These are phyloP conservation scores for Poecile atricapillus DNA, from an alignment of 2,113 vertebrate genomes.

Conservation along the genomic window DNA sequence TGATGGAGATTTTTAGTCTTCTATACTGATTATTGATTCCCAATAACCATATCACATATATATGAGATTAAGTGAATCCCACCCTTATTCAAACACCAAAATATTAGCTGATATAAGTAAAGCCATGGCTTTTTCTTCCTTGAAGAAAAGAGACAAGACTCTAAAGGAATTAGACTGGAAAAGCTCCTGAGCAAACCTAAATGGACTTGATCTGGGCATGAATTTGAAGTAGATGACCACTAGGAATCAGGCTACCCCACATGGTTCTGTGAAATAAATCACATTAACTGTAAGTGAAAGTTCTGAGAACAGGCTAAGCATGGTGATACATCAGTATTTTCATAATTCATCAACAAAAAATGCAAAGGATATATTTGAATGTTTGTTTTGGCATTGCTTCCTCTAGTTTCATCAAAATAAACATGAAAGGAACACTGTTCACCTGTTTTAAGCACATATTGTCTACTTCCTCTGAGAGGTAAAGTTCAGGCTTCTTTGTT, in stretches of 20 bases:
- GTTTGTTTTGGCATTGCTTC: not conserved
- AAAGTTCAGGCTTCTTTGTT: not conserved
- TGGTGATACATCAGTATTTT: not conserved
- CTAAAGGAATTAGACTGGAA: not conserved
- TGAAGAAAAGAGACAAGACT: not conserved
- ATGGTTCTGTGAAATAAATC: not conserved
- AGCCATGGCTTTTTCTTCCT: not conserved
- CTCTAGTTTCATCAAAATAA: not conserved
- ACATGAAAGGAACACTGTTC: not conserved
- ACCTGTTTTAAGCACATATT: not conserved
- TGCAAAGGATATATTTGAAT: not conserved
- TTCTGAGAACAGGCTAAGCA: not conserved
- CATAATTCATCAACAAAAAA: not conserved
- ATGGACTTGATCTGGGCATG: not conserved
- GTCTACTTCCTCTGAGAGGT: not conserved
- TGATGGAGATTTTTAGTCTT: not conserved
- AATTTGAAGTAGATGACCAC: not conserved
- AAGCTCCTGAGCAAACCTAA: not conserved
- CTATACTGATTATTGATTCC: not conserved
- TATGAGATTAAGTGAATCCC: not conserved
- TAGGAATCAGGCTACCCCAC: accelerated
- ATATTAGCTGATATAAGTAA: not conserved
- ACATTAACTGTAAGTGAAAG: not conserved
- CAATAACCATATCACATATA: not conserved
- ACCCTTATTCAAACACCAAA: not conserved